A percentile compares a stretch with the other conserved stretches of the same genome.
Evolutionary conservation across 2,113 vertebrate genomes (phyloP).

Genomic region (Malurus cyaneus): DNA sequence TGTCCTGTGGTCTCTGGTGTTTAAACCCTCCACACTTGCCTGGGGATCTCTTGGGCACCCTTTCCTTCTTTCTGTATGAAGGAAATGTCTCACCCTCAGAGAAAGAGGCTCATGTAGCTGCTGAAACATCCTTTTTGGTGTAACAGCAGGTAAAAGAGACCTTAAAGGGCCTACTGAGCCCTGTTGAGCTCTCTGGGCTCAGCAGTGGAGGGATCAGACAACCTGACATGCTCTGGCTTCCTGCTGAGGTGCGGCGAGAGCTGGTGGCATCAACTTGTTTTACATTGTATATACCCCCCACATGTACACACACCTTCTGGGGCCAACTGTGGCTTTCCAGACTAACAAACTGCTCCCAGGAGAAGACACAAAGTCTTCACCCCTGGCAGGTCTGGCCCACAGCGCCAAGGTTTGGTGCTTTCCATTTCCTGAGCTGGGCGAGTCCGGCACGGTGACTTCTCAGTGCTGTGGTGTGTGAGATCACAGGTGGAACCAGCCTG

Average conservation of each 20-base stretch:
- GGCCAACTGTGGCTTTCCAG: background rate
- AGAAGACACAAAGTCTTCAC: background rate
- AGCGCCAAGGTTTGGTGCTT: background rate
- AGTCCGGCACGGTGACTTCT: background rate
- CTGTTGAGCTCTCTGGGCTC: background rate
- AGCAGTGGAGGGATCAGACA: background rate
- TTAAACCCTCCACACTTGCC: background rate
- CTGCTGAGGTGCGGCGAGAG: background rate
- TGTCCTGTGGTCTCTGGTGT: background rate
- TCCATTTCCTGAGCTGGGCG: background rate
- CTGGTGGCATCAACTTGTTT: background rate
- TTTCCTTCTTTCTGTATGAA: background rate
- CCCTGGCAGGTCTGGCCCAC: background rate
- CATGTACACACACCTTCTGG: background rate
- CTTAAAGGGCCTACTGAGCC: background rate
- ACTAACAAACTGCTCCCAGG: background rate
- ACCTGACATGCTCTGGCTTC: background rate
- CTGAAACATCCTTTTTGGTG: background rate
- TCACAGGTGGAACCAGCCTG: background rate
- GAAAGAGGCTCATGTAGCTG: background rate
- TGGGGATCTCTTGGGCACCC: background rate
- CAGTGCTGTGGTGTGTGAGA: background rate
- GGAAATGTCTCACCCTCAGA: background rate
- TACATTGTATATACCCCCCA: too few relatives aligned
- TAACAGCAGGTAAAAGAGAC: background rate